A percentile compares a stretch with the other conserved stretches of the same genome.
phyloP scores from a whole-genome alignment of 2,113 vertebrate genomes.

The Choloepus hoffmanni region DNA sequence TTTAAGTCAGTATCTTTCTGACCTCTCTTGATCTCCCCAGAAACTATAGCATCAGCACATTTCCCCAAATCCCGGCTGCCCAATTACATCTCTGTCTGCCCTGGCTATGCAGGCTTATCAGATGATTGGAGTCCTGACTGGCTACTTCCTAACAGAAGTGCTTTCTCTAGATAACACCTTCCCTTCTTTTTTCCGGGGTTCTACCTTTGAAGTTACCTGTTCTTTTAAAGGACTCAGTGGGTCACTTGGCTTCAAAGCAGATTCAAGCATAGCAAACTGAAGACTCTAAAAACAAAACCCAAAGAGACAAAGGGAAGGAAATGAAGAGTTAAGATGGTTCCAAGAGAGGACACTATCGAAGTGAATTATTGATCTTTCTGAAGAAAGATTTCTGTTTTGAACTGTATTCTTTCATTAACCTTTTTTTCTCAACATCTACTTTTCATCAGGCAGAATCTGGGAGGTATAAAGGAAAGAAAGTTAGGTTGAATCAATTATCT shows the following conservation, averaged over 20 bases:
- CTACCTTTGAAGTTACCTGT: constrained; percentile 58
- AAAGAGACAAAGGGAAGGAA: neutral
- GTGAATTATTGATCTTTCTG: neutral
- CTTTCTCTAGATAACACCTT: constrained; percentile 47
- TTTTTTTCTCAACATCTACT: constrained; percentile 64
- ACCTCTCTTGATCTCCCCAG: neutral
- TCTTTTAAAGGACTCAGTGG: constrained; percentile 24
- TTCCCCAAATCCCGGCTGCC: neutral
- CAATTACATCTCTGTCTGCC: neutral
- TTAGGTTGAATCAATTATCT: neutral
- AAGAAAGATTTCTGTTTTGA: constrained; percentile 38
- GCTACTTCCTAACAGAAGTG: neutral
- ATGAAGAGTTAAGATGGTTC: neutral
- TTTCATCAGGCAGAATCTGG: constrained; percentile 39
- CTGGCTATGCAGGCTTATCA: neutral
- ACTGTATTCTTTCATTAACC: constrained; percentile 55
- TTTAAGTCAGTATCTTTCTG: neutral
- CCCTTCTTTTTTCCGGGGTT: constrained; percentile 33
- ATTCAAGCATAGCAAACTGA: neutral
- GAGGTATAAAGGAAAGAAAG: neutral
- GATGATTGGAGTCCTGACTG: neutral
- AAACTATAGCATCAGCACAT: neutral
- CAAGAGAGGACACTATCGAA: neutral
- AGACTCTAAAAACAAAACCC: neutral
- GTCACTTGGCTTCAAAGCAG: constrained; percentile 5